Conservation (phyloP, 2,888 invertebrate genomes). For the Cataglyphis albicans region DNA sequence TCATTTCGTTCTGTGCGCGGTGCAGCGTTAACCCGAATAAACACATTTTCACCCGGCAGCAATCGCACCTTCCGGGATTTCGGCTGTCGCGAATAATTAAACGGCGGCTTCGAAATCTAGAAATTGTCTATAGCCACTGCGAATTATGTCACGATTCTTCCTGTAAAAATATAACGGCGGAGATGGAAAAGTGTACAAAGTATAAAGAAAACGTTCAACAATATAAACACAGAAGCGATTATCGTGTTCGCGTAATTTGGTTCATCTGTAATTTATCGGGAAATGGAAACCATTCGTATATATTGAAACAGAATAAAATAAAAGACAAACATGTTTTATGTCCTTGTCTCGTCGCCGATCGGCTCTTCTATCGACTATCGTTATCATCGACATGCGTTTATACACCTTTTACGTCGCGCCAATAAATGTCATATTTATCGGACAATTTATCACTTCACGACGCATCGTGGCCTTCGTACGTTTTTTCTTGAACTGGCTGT, state of each 20-base stretch:
- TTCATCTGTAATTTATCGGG: neutral
- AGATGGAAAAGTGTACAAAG: neutral
- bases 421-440: slow-evolving; percentile 52
- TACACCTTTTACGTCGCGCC: slow-evolving; percentile 25
- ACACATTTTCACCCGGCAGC: slow-evolving; percentile 73
- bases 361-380: slow-evolving; percentile 38
- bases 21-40: slow-evolving; percentile 73
- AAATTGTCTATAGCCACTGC: slow-evolving; percentile 8
- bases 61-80: slow-evolving; percentile 76
- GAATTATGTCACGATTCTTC: neutral
- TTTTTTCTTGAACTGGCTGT: slow-evolving; percentile 39
- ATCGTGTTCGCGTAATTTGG: slow-evolving; percentile 20
- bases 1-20: slow-evolving; percentile 80
- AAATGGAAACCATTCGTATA: slow-evolving; percentile 12
- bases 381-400: slow-evolving; percentile 46
- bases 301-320: slow-evolving; percentile 16
- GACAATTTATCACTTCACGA: slow-evolving; percentile 41
- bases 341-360: slow-evolving; percentile 4
- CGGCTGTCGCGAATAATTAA: slow-evolving; percentile 71
- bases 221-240: neutral
- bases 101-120: slow-evolving; percentile 38
- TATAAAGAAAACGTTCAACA: neutral
- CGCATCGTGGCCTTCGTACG: slow-evolving; percentile 3
- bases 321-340: slow-evolving; percentile 26
- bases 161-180: neutral